A percentile compares a stretch with the other conserved stretches of the same genome.
These are phyloP conservation scores for Drosophila sturtevanti DNA, from an alignment of 1,140 invertebrate genomes.

Conservation along the genomic window DNA sequence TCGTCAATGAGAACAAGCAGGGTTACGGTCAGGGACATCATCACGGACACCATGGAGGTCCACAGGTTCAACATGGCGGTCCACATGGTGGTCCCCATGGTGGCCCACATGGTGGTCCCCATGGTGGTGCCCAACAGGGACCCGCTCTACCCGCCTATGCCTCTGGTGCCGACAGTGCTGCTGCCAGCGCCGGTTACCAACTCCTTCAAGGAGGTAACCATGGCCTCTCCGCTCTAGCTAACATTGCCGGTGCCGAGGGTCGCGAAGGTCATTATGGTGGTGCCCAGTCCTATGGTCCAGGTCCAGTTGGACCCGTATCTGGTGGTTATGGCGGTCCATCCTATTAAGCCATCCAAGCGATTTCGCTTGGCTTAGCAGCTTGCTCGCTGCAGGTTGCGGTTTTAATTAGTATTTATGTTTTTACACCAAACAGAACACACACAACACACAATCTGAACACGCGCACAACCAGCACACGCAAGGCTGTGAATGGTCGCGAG, in stretches of 20 bases:
- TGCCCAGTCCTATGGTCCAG: constrained; percentile 49
- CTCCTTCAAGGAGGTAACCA: constrained; percentile 75
- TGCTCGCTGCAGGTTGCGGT: constrained; percentile 27
- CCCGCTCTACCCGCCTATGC: constrained; percentile 64
- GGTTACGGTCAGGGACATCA: constrained; percentile 59
- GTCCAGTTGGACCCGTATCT: constrained; percentile 39
- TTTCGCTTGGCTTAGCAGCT: constrained; percentile 24
- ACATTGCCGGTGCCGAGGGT: constrained; percentile 53
- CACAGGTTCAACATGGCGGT: constrained; percentile 13
- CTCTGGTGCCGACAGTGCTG: constrained; percentile 64
- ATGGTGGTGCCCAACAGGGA: constrained; percentile 48
- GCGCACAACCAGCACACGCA: constrained; percentile 22
- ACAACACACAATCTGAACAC: constrained; percentile 53
- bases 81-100: constrained; percentile 35
- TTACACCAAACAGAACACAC: constrained; percentile 19
- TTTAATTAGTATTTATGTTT: constrained; percentile 59
- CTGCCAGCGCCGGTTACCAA: constrained; percentile 72
- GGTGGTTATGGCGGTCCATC: constrained; percentile 47
- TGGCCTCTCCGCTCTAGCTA: constrained; percentile 73
- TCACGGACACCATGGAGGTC: constrained; percentile 27
- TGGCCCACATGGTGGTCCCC: constrained; percentile 55
- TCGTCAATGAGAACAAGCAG: constrained; percentile 80
- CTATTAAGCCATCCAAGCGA: constrained; percentile 45
- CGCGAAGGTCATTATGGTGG: constrained; percentile 54
- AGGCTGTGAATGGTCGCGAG: constrained; percentile 36